A percentile compares a stretch with the other conserved stretches of the same genome.
Conservation (phyloP, 1,140 invertebrate genomes). For the Dysdera silvatica region DNA sequence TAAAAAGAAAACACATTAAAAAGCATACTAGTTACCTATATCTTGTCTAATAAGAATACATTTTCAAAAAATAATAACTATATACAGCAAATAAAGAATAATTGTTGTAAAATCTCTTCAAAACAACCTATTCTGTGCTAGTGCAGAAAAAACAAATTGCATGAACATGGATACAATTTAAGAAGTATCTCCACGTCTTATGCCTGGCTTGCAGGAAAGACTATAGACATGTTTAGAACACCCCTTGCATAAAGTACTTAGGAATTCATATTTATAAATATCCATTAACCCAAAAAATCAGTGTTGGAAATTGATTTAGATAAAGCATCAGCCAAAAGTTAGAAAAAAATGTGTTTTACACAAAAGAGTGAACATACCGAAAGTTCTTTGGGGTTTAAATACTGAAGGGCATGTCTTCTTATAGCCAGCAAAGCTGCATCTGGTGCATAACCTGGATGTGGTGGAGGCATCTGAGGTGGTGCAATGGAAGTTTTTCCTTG, state of each 20-base stretch:
- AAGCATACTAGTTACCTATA: no score
- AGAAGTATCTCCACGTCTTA: background rate
- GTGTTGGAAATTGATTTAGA: background rate
- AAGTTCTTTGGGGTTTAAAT: slow-evolving; percentile 78
- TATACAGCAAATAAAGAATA: no score
- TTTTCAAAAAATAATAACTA: no score
- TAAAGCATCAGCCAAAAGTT: slow-evolving; percentile 2
- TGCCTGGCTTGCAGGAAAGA: background rate
- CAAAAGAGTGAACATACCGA: slow-evolving; percentile 54
- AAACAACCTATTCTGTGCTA: no score
- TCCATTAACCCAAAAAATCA: slow-evolving; percentile 46
- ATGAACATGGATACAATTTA: background rate
- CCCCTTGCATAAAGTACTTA: background rate
- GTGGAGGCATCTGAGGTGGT: slow-evolving; percentile 44
- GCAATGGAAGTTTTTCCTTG: slow-evolving; percentile 43
- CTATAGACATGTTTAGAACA: background rate
- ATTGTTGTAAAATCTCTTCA: no score
- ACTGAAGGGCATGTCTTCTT: slow-evolving; percentile 81
- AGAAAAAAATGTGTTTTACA: slow-evolving; percentile 6
- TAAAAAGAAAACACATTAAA: slow-evolving; percentile 27
- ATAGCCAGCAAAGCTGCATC: slow-evolving; percentile 92
- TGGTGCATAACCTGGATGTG: slow-evolving; percentile 54
- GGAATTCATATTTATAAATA: slow-evolving; percentile 32
- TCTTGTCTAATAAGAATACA: no score
- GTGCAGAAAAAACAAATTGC: no score